Conservation (phyloP, 2,797 vertebrate genomes). For the Gallirallus australis region DNA sequence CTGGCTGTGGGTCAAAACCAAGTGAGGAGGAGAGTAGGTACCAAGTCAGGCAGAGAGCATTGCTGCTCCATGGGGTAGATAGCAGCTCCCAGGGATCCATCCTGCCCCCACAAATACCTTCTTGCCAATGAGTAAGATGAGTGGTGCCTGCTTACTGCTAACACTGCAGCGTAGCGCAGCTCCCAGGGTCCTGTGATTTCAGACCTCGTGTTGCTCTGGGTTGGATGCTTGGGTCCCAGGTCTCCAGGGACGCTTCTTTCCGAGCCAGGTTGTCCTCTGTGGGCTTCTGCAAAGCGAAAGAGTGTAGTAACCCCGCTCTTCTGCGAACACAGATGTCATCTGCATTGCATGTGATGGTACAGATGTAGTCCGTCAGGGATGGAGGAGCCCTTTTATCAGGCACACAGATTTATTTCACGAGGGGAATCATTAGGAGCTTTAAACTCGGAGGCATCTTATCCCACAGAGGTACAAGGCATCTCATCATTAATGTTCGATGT, state of each 20-base stretch:
- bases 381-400: constrained; percentile 17
- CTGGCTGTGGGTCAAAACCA: background rate
- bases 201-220: background rate
- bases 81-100: background rate
- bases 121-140: background rate
- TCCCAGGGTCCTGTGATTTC: background rate
- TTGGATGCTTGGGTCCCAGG: background rate
- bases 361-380: background rate
- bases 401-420: background rate
- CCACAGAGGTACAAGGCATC: background rate
- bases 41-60: background rate
- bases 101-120: background rate
- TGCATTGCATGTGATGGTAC: background rate
- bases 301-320: background rate
- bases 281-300: fast-evolving
- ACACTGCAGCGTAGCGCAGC: background rate
- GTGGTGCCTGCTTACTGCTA: background rate
- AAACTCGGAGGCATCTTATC: background rate
- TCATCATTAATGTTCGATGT: background rate
- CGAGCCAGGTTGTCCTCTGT: background rate
- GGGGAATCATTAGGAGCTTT: constrained; percentile 12
- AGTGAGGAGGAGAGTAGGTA: background rate
- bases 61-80: background rate
- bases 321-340: background rate
- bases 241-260: background rate